These are phyloP conservation scores for Acronicta aceris DNA, from an alignment of 2,888 invertebrate species.

Conservation along the genomic window DNA sequence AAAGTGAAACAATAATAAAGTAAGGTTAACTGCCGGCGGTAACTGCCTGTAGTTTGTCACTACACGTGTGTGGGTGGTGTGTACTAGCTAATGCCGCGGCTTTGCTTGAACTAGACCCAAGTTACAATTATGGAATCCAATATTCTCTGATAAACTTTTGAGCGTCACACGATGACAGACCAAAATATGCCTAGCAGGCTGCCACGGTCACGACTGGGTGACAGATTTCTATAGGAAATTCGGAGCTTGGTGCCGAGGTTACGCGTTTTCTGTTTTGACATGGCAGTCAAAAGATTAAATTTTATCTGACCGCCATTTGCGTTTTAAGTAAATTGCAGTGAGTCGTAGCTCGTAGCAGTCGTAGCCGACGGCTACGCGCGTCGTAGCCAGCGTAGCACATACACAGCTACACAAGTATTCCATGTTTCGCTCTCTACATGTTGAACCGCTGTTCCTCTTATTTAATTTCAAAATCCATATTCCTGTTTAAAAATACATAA, in stretches of 20 bases:
- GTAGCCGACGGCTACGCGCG: slow-evolving; percentile 18
- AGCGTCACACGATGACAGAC: no score
- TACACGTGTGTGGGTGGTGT: slow-evolving; percentile 2
- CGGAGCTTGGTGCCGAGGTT: no score
- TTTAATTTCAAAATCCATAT: not conserved
- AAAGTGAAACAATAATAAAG: slow-evolving; percentile 48
- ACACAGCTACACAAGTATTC: slow-evolving; percentile 1
- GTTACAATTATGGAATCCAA: not conserved
- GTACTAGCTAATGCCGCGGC: slow-evolving; percentile 7
- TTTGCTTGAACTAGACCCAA: slow-evolving; percentile 2
- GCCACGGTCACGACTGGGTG: no score
- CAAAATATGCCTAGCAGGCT: no score
- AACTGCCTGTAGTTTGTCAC: slow-evolving; percentile 37
- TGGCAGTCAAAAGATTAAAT: not conserved
- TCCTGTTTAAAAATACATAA: no score
- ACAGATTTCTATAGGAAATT: no score
- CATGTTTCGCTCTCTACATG: not conserved
- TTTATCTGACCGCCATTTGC: not conserved
- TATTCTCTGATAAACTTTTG: no score
- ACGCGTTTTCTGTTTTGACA: no score
- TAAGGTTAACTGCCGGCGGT: slow-evolving; percentile 36
- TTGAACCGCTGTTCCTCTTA: not conserved
- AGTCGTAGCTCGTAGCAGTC: slow-evolving; percentile 12
- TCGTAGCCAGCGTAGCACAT: slow-evolving; percentile 28
- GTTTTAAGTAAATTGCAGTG: not conserved